phyloP scores from a whole-genome alignment of 2,797 vertebrate genomes.

The Hippoglossus hippoglossus region DNA sequence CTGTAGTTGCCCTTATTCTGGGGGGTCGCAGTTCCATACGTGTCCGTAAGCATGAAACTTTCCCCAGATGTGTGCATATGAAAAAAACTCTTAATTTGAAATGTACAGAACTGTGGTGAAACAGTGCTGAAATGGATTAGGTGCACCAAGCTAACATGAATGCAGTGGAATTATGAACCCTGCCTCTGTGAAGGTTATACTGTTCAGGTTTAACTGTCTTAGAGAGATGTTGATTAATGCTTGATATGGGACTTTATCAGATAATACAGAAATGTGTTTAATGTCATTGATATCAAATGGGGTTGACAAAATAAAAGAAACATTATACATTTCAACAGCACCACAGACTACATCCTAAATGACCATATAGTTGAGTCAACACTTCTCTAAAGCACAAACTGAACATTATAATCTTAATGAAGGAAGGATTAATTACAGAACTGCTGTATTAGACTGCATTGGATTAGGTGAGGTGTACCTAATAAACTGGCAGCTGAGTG shows the following conservation, averaged over 20 bases:
- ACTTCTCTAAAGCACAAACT: background rate
- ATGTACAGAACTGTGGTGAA: background rate
- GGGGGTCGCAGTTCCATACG: background rate
- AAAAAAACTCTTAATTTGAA: background rate
- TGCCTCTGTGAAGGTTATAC: background rate
- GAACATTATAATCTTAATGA: background rate
- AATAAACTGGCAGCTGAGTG: background rate
- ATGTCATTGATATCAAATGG: too few relatives aligned
- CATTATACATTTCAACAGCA: background rate
- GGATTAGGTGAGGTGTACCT: background rate
- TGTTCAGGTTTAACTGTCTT: background rate
- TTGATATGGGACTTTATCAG: too few relatives aligned
- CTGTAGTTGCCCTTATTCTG: constrained; percentile 1
- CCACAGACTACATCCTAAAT: background rate
- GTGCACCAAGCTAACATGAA: background rate
- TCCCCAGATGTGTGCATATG: background rate
- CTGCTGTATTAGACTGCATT: background rate
- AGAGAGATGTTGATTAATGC: background rate
- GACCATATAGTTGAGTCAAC: background rate
- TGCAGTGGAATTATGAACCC: too few relatives aligned
- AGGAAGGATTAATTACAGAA: background rate
- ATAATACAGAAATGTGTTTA: too few relatives aligned
- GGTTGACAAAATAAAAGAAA: too few relatives aligned
- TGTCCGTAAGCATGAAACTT: constrained; percentile 2
- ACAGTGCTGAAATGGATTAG: background rate